Evolutionary conservation across 2,797 vertebrate genomes (phyloP).

Genomic region (Epinephelus malabaricus): DNA sequence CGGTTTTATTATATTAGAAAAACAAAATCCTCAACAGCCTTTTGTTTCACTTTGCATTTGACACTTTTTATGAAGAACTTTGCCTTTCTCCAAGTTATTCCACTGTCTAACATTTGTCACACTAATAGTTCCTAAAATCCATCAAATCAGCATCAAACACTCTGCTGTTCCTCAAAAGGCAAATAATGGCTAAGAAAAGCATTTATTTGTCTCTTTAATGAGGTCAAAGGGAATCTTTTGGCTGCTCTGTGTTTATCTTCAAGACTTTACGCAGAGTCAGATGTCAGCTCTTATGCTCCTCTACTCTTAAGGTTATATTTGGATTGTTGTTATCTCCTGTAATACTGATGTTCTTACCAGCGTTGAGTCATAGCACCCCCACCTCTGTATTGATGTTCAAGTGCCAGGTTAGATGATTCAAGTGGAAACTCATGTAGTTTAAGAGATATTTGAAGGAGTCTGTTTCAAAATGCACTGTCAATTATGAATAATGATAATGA

Average conservation of each 20-base stretch:
- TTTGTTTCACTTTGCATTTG: not conserved
- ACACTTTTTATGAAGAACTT: not conserved
- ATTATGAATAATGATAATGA: conserved; percentile 23
- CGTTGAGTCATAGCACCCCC: conserved; percentile 32
- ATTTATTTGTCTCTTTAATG: not conserved
- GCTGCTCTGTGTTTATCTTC: not conserved
- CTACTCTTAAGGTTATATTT: not conserved
- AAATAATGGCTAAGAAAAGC: not conserved
- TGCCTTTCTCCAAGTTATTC: not conserved
- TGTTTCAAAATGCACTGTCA: conserved; percentile 12
- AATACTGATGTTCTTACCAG: not conserved
- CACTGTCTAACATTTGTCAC: not conserved
- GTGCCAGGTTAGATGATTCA: conserved; percentile 30
- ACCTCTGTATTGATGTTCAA: conserved; percentile 37
- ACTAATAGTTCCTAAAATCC: not conserved
- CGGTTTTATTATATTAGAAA: not conserved
- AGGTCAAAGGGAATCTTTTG: not conserved
- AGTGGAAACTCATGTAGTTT: conserved; percentile 19
- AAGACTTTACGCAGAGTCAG: not conserved
- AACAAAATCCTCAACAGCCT: not conserved
- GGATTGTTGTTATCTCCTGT: conserved; percentile 4
- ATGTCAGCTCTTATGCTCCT: conserved; percentile 9
- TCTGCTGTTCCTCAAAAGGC: not conserved
- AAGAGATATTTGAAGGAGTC: conserved; percentile 30
- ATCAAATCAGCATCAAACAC: not conserved